These are phyloP conservation scores for Pardalotus punctatus DNA, from an alignment of 2,113 vertebrate genomes.

Conservation along the genomic window DNA sequence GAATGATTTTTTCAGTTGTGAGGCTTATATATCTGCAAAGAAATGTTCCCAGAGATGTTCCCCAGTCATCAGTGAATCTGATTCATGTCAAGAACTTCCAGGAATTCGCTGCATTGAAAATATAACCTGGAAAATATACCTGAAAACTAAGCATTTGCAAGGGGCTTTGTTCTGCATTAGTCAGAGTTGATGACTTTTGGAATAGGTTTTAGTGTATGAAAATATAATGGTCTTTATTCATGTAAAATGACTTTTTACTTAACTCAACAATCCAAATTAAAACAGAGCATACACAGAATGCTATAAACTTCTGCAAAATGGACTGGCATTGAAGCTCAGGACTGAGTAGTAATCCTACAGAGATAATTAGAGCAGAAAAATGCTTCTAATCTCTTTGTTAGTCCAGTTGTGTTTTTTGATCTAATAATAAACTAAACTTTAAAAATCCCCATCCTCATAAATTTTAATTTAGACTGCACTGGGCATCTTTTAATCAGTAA, in stretches of 20 bases:
- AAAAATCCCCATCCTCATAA: not conserved
- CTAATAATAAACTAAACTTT: slow-evolving; percentile 5
- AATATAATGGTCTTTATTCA: not conserved
- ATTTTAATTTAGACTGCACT: not conserved
- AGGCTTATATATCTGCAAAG: not conserved
- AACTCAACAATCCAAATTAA: not conserved
- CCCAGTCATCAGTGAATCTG: not conserved
- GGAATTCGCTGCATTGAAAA: not conserved
- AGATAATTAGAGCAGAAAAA: slow-evolving; percentile 47
- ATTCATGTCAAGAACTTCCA: not conserved
- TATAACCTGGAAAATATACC: not conserved
- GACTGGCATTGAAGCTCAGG: not conserved
- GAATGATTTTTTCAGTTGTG: not conserved
- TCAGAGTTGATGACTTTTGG: not conserved
- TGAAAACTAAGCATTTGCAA: not conserved
- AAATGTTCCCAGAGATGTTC: not conserved
- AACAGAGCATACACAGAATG: not conserved
- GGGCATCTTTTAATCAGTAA: not conserved
- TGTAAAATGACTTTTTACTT: not conserved
- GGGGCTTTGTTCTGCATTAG: not conserved
- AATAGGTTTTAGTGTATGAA: not conserved
- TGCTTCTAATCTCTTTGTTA: slow-evolving; percentile 18
- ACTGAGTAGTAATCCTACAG: not conserved
- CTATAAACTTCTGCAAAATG: not conserved
- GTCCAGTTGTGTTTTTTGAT: not conserved